phyloP scores from a whole-genome alignment of 2,797 vertebrate species.

The Ctenochaetus hawaiiensis region DNA sequence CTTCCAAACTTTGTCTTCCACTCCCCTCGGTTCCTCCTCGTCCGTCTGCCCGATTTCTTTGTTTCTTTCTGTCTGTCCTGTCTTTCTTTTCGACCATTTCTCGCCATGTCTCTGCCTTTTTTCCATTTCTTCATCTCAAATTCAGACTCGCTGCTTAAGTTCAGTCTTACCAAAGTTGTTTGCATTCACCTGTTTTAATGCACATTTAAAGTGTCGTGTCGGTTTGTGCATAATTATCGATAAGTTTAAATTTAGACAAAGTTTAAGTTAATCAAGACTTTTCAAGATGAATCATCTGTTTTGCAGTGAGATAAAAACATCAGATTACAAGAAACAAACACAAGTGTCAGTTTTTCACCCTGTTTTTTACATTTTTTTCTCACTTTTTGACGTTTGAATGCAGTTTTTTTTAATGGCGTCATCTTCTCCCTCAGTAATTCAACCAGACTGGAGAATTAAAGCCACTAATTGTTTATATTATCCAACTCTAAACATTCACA shows the following conservation, averaged over 20 bases:
- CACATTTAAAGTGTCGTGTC: too few species aligned
- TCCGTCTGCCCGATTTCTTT: slow-evolving; percentile 11
- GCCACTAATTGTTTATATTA: neutral
- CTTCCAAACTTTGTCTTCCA: slow-evolving; percentile 41
- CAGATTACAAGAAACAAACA: neutral
- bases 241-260: too few species aligned
- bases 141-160: neutral
- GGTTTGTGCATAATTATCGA: too few species aligned
- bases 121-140: neutral
- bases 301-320: neutral
- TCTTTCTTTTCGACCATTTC: neutral
- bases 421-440: neutral
- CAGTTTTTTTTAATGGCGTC: neutral
- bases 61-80: slow-evolving; percentile 7
- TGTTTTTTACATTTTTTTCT: neutral
- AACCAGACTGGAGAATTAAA: neutral
- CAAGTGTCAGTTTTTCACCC: neutral
- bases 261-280: too few species aligned
- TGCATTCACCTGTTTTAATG: neutral
- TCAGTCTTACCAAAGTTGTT: neutral
- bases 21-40: slow-evolving; percentile 2
- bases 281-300: too few species aligned
- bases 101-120: neutral
- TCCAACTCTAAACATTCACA: too few species aligned
- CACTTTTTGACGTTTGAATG: neutral